These are phyloP conservation scores for Mustela lutreola DNA, from an alignment of 2,113 vertebrate genomes.

Conservation along the genomic window DNA sequence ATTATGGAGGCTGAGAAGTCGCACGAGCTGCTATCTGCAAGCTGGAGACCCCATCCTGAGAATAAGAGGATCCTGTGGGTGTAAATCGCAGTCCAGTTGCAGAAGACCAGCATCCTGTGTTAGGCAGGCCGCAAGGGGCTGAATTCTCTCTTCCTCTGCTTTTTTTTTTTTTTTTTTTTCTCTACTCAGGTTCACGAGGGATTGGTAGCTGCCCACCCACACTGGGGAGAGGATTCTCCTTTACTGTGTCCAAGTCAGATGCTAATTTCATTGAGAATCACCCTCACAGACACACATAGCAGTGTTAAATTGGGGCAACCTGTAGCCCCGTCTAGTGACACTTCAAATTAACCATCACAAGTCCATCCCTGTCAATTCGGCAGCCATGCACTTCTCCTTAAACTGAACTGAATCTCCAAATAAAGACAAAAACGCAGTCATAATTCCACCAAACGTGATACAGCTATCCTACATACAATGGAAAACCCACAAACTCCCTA, in stretches of 20 bases:
- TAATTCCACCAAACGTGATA: background rate
- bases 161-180: background rate
- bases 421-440: background rate
- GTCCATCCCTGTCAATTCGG: background rate
- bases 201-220: background rate
- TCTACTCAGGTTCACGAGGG: background rate
- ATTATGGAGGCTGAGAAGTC: background rate
- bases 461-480: background rate
- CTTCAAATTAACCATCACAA: background rate
- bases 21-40: background rate
- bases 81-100: background rate
- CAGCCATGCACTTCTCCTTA: background rate
- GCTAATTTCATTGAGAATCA: background rate
- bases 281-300: background rate
- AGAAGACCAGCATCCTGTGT: background rate
- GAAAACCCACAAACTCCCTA: background rate
- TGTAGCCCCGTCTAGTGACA: background rate
- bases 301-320: background rate
- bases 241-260: background rate
- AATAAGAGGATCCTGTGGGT: background rate
- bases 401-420: background rate
- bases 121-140: background rate
- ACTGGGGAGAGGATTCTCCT: background rate
- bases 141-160: background rate
- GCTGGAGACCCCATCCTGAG: background rate